phyloP scores from a whole-genome alignment of 2,797 vertebrate species.

The Lepus oiostolus region DNA sequence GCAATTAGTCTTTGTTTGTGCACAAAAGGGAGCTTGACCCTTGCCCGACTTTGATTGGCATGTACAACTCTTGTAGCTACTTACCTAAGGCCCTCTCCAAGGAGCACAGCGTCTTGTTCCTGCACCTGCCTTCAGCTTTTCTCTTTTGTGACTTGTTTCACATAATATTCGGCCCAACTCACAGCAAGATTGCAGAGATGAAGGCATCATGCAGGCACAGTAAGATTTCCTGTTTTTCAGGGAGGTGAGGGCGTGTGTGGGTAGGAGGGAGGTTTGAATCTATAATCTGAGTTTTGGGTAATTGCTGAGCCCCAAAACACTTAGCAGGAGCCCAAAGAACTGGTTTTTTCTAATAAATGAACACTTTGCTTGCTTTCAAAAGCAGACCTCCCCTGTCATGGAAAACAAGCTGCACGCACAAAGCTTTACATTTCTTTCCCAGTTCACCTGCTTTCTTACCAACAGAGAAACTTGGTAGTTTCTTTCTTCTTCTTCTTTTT shows the following conservation, averaged over 20 bases:
- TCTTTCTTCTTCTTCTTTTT: conserved; percentile 14
- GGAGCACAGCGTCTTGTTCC: conserved; percentile 74
- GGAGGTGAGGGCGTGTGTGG: conserved; percentile 38
- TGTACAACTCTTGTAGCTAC: conserved; percentile 82
- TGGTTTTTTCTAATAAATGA: conserved; percentile 80
- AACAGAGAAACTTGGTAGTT: conserved; percentile 57
- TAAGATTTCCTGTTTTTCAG: conserved; percentile 80
- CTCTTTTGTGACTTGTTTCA: conserved; percentile 80
- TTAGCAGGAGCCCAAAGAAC: conserved; percentile 82
- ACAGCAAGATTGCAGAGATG: conserved; percentile 69
- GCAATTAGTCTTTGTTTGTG: conserved; percentile 85
- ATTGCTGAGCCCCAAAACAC: conserved; percentile 83
- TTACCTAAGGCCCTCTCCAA: conserved; percentile 83
- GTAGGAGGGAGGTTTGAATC: conserved; percentile 71
- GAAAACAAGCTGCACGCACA: conserved; percentile 78
- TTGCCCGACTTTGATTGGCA: conserved; percentile 82
- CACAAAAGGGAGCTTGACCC: conserved; percentile 86
- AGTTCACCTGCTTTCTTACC: conserved; percentile 82
- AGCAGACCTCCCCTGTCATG: conserved; percentile 81
- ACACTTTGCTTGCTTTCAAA: conserved; percentile 82
- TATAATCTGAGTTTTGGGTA: conserved; percentile 80
- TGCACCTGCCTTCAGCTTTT: conserved; percentile 84
- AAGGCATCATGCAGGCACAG: conserved; percentile 72
- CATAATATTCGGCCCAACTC: conserved; percentile 72
- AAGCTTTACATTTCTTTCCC: conserved; percentile 71